phyloP scores from a whole-genome alignment of 2,888 invertebrate genomes.

The Chloromyia formosa region DNA sequence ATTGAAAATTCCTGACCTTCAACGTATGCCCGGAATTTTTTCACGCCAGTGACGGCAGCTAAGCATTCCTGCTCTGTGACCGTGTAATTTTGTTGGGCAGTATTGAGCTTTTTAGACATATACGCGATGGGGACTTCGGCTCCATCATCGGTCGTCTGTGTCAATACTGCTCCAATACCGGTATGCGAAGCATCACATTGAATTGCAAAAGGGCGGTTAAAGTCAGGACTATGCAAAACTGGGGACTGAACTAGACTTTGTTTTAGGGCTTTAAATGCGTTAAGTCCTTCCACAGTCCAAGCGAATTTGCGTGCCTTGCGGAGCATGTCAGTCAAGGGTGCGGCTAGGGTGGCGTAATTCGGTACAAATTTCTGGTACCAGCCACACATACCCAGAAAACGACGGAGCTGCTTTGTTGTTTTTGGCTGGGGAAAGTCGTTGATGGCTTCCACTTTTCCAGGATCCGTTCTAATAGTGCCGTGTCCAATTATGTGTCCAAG shows the following conservation, averaged over 20 bases:
- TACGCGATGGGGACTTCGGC: slow-evolving; percentile 45
- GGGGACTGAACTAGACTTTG: slow-evolving; percentile 30
- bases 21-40: too few relatives aligned
- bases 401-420: slow-evolving; percentile 41
- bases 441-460: slow-evolving; percentile 38
- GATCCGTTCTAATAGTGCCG: slow-evolving; percentile 21
- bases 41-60: too few relatives aligned
- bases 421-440: slow-evolving; percentile 30
- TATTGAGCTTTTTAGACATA: too few relatives aligned
- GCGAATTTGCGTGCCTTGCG: neutral
- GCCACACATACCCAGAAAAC: slow-evolving; percentile 81
- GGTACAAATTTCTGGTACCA: slow-evolving; percentile 63
- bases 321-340: neutral
- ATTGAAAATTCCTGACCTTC: too few relatives aligned
- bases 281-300: neutral
- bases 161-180: slow-evolving; percentile 45
- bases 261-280: slow-evolving; percentile 43
- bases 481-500: slow-evolving; percentile 48
- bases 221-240: slow-evolving; percentile 47
- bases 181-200: slow-evolving; percentile 48
- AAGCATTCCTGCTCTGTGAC: too few relatives aligned
- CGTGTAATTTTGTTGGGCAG: too few relatives aligned
- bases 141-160: neutral
- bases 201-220: slow-evolving; percentile 44
- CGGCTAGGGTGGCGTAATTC: neutral